Conservation (phyloP, 2,888 invertebrate genomes). For the Stenotaenia linearis region DNA sequence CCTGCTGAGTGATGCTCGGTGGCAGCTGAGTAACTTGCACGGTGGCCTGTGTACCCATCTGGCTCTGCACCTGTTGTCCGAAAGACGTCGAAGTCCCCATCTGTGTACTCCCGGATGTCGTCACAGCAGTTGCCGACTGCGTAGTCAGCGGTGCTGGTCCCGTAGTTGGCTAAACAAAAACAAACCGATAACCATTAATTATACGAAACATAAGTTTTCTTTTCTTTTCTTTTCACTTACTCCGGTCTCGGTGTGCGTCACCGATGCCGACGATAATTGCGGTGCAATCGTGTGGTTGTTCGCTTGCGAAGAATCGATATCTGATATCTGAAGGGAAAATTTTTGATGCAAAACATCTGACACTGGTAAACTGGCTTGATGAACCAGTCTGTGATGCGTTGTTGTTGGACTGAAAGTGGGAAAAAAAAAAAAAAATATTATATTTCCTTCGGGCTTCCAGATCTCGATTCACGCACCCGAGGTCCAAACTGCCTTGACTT, state of each 20-base stretch:
- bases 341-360: not conserved
- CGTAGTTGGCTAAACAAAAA: not conserved
- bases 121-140: not conserved
- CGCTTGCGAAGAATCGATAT: not conserved
- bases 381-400: not conserved
- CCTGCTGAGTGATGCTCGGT: not conserved
- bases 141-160: not conserved
- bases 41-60: not conserved
- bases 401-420: not conserved
- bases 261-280: not conserved
- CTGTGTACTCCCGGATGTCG: not conserved
- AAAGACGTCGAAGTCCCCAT: not conserved
- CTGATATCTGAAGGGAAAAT: not conserved
- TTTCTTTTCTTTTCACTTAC: not conserved
- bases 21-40: not conserved
- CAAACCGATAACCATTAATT: no score
- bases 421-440: not conserved
- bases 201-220: no score
- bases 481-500: constrained; percentile 1
- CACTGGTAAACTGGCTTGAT: constrained; percentile 27
- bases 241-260: not conserved
- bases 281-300: not conserved
- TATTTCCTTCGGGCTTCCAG: no score
- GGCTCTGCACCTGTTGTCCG: constrained; percentile 19
- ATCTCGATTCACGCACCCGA: not conserved